Evolutionary conservation across 2,797 vertebrate species (phyloP).

Genomic region (Monodelphis domestica): DNA sequence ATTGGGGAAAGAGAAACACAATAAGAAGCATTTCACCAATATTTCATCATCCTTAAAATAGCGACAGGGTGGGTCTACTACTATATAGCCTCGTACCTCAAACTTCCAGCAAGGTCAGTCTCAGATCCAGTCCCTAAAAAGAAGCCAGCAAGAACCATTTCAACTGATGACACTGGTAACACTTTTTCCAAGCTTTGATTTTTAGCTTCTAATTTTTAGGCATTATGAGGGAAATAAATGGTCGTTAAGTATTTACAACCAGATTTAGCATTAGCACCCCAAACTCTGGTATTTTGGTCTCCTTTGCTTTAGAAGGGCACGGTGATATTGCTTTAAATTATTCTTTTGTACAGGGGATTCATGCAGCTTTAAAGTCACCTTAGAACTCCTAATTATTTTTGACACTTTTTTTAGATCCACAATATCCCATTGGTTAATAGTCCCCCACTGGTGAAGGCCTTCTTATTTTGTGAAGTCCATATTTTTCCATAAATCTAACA

Average conservation of each 20-base stretch:
- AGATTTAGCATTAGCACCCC: constrained; percentile 42
- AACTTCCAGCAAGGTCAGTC: constrained; percentile 72
- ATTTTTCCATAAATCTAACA: background rate
- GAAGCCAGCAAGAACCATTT: constrained; percentile 58
- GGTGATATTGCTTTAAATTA: constrained; percentile 35
- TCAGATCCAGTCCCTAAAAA: constrained; percentile 38
- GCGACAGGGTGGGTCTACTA: constrained; percentile 54
- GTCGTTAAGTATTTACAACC: constrained; percentile 50
- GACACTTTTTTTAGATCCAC: background rate
- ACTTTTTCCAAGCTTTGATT: constrained; percentile 64
- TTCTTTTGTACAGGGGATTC: constrained; percentile 37
- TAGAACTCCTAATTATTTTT: constrained; percentile 40
- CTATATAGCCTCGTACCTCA: constrained; percentile 30
- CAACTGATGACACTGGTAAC: constrained; percentile 53
- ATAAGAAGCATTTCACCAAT: constrained; percentile 53
- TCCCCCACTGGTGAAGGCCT: background rate
- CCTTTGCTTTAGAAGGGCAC: constrained; percentile 8
- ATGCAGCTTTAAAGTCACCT: background rate
- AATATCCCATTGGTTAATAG: background rate
- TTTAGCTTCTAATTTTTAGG: constrained; percentile 27
- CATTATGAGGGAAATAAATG: background rate
- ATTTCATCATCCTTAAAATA: constrained; percentile 66
- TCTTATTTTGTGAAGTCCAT: background rate
- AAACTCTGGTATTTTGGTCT: constrained; percentile 6
- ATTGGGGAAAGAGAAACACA: constrained; percentile 47